Evolutionary conservation across 2,113 vertebrate genomes (phyloP), one percentile per base, ranked within the genome.

Genomic region (Phycodurus eques): DNA sequence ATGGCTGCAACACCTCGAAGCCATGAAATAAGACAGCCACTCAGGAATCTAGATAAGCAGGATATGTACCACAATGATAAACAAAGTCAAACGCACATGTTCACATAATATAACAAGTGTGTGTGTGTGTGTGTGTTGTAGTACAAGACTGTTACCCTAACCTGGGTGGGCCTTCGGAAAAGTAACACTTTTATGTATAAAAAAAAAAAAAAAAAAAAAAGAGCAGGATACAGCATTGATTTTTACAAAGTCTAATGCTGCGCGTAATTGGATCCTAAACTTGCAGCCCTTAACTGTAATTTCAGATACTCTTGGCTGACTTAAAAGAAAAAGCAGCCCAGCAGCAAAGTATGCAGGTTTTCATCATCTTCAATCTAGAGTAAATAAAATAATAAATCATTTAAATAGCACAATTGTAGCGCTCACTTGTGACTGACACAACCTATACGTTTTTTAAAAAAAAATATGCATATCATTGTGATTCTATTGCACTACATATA

Each of bases 1-100:
- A 85, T 74, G 60, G 79, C 80, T 64, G 64, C 67, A 73, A 70
- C 79, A 68, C 82, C 80, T 84, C 80, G 5, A 12, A 12, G 3
- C 20, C 75, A 1, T 27, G 8, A 11, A n/a, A 14, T 68, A 27
- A 27, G 8, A 20, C 19, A 42, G 33, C 12, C 67, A 66, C 43
- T 47, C 8, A 12, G 15, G 65, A 35, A 17, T 33, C 31, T 2
- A 35, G 59, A 61, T 61, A 61, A 61, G n/a, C 56, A 27, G 2
- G 54, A 51, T 19, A 15, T 17, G 7, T 60, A 60, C 12, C 27
- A 15, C n/a, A 57, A 57, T 57, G 54, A 57, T 20, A 57, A 9
- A 27, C 54, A 57, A 57, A 57, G 10, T 49, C 13, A 49, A 49
- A 49, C 47, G 15, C 27, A 27, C 27, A 49, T 12, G 47, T 47